These are phyloP conservation scores for Molossus alvarezi DNA, from an alignment of 2,797 vertebrate species.

Conservation along the genomic window DNA sequence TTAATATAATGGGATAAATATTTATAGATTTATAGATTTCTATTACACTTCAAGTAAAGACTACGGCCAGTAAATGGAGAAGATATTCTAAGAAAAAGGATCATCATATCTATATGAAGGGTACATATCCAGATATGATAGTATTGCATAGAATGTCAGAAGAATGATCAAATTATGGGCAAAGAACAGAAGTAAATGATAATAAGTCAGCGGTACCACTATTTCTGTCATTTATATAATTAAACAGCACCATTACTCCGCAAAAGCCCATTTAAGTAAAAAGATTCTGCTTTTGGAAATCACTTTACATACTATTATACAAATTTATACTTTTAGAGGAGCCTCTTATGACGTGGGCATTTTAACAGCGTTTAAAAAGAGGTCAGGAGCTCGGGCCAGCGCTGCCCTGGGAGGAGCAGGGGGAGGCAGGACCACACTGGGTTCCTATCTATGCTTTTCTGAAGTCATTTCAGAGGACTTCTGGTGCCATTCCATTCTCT, in stretches of 20 bases:
- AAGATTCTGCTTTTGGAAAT: background rate
- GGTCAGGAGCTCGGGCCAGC: background rate
- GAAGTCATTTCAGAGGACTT: constrained; percentile 72
- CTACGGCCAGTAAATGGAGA: background rate
- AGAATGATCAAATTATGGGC: background rate
- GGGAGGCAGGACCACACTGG: background rate
- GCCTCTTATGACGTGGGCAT: background rate
- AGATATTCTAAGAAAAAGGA: background rate
- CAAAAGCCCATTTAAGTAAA: background rate
- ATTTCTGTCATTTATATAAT: background rate
- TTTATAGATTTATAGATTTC: background rate
- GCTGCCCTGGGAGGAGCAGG: background rate
- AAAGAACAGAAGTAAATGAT: background rate
- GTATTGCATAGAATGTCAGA: background rate
- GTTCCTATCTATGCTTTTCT: background rate
- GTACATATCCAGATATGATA: background rate
- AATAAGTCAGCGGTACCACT: background rate
- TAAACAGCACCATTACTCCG: constrained; percentile 23
- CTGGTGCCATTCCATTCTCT: constrained; percentile 72
- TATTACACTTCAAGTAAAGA: background rate
- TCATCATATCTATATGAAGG: background rate
- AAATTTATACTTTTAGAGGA: constrained; percentile 52
- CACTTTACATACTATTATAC: background rate
- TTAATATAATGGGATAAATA: background rate
- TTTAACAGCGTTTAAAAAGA: constrained; percentile 16